These are phyloP conservation scores for Ptychadena robeensis DNA, from an alignment of 2,797 vertebrate genomes.

Conservation along the genomic window DNA sequence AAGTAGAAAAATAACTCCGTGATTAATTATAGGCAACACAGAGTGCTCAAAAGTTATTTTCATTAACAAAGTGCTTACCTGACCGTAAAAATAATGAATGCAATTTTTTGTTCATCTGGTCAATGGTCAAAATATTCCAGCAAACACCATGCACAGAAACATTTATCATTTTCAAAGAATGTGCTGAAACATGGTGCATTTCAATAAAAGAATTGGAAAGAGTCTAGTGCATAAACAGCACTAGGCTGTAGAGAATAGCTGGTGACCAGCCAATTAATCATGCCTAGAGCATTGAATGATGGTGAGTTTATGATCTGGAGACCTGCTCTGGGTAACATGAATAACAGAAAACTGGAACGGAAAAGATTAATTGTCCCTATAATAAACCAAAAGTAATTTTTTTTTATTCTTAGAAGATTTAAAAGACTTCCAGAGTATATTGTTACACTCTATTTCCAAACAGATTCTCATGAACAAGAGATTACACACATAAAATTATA, in stretches of 20 bases:
- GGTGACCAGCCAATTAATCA: conserved; percentile 39
- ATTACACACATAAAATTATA: neutral
- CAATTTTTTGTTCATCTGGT: conserved; percentile 15
- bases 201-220: conserved; percentile 9
- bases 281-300: conserved; percentile 18
- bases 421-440: neutral
- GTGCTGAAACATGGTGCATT: conserved; percentile 3
- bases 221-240: conserved; percentile 12
- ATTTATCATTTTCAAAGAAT: conserved; percentile 35
- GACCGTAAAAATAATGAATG: neutral
- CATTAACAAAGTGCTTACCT: neutral
- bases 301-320: conserved; percentile 33
- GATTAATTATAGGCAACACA: neutral
- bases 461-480: neutral
- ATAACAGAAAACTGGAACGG: neutral
- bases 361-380: conserved; percentile 24
- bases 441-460: neutral
- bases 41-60: neutral
- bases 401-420: neutral
- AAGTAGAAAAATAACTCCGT: neutral
- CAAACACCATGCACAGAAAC: neutral
- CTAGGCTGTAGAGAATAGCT: conserved; percentile 19
- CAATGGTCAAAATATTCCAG: conserved; percentile 14
- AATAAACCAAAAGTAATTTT: neutral
- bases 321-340: conserved; percentile 5